Base-by-base conservation (phyloP, 2,797 vertebrate genomes). In the Sebastes itinus region DNA sequence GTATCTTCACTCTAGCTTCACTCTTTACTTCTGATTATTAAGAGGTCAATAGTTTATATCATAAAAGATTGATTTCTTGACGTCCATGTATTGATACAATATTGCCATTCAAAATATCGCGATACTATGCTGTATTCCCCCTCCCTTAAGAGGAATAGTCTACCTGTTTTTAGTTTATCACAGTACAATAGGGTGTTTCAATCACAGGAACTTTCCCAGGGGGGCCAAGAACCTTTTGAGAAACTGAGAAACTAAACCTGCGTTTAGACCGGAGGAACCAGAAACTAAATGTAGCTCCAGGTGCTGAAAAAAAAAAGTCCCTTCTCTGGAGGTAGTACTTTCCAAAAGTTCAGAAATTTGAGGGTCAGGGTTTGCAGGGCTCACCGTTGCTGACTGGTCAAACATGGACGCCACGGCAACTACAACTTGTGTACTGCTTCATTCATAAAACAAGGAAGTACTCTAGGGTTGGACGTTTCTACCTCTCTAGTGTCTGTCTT, bases 181-280 rank as follows among this genome's bases (percentile, higher is more conserved):
- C 20, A n/a, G 22, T 69, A 1, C 23, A 42, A 4, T 7, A 2
- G 23, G 54, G 8, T 6, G 6, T 55, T 55, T 28, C 23, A 2
- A 11, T 54, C 9, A 7, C 16, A 35, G 11, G 18, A 64, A 13
- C 4, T 30, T 49, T 3, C 20, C 38, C 25, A 72, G 5, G 5
- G 0, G 2, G 8, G n/a, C 13, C 52, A 56, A 69, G 27, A 46
- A 60, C 25, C 58, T 18, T 63, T 54, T 33, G 28, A 25, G 22
- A 22, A 55, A 55, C 16, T 63, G 11, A 25, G 55, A 49, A 35
- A 54, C 16, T 33, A 33, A 63, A 63, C 2, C 7, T 25, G 6
- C 0, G 4, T 35, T 54, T n/a, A 25, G 2, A 6, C 2, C 0
- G 0, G 32, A 59, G 7, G 20, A 38, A 66, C 22, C n/a, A 10